These are phyloP conservation scores for Rhea pennata DNA, from an alignment of 2,113 vertebrate genomes.

Conservation along the genomic window DNA sequence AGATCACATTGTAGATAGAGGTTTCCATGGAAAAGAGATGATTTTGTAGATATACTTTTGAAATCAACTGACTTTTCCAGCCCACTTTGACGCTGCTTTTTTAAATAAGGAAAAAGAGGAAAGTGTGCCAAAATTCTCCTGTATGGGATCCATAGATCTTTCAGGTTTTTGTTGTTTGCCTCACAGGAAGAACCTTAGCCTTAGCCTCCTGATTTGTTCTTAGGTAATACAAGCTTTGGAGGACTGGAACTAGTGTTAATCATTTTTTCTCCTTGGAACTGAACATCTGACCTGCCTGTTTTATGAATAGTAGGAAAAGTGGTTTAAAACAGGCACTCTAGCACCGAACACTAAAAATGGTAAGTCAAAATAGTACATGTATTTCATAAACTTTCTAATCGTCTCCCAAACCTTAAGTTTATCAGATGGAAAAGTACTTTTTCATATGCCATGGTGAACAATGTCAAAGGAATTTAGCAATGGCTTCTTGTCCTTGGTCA, in stretches of 20 bases:
- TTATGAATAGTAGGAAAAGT: background rate
- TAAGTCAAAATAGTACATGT: background rate
- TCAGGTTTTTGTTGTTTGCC: background rate
- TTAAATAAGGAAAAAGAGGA: background rate
- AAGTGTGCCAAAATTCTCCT: no score
- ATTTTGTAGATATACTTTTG: background rate
- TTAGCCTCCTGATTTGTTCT: background rate
- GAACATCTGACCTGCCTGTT: background rate
- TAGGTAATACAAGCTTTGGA: background rate
- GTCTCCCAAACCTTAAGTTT: background rate
- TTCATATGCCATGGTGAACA: background rate
- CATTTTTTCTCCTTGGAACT: background rate
- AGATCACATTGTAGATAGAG: background rate
- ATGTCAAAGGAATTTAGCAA: background rate
- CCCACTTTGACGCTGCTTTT: background rate
- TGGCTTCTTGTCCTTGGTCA: conserved; percentile 36
- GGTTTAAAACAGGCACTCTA: background rate
- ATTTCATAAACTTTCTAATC: background rate
- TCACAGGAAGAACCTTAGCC: background rate
- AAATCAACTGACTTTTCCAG: background rate
- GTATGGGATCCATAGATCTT: background rate
- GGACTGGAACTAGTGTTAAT: background rate
- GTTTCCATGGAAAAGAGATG: background rate
- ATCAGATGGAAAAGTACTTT: background rate
- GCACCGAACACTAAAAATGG: background rate